Evolutionary conservation across 2,113 vertebrate genomes (phyloP), one percentile per base, ranked within the genome.

Genomic region (Catharus fuscescens): DNA sequence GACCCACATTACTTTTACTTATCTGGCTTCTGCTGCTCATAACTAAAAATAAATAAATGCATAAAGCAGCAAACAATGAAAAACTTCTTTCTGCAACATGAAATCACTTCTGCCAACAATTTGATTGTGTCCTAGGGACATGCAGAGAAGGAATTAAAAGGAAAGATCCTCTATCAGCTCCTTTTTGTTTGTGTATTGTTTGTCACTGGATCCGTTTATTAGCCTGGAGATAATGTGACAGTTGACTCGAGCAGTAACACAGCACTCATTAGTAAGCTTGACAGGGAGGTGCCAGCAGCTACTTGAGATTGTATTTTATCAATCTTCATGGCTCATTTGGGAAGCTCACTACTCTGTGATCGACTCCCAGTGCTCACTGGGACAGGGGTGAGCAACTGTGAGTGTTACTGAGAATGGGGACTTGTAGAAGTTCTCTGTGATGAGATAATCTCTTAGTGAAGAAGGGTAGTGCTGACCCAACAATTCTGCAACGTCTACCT

Each of bases 251-350:
- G 95, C 92, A 96, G 95, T 96, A 97, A 96, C 96, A 95, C 91
- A 97, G 96, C 74, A 76, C 97, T 98, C 97, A 97, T 98, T 98
- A 98, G 97, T 97, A 97, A 92, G 94, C 95, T 96, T 98, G 98
- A 97, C 97, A 98, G 94, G 95, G 96, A 98, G 95, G 97, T 97
- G 97, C 97, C 97, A 97, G 93, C 94, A 95, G 97, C 94, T 93
- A 78, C 97, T 97, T 88, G 93, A 97, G 92, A 95, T 70, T 89
- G 90, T 96, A 86, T 98, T 98, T 98, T 98, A 98, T 97, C 97
- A 97, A 93, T 97, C 97, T 97, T 97, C 96, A 95, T 95, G 97
- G 95, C 96, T 97, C 97, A 96, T 97, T 96, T 97, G 97, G 95
- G 97, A 97, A 90, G 78, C 82, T 95, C 14, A 4, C 80, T 95